A percentile compares a stretch with the other conserved stretches of the same genome.
These are phyloP conservation scores for Timema podura DNA, from an alignment of 2,888 invertebrate species.

Conservation along the genomic window DNA sequence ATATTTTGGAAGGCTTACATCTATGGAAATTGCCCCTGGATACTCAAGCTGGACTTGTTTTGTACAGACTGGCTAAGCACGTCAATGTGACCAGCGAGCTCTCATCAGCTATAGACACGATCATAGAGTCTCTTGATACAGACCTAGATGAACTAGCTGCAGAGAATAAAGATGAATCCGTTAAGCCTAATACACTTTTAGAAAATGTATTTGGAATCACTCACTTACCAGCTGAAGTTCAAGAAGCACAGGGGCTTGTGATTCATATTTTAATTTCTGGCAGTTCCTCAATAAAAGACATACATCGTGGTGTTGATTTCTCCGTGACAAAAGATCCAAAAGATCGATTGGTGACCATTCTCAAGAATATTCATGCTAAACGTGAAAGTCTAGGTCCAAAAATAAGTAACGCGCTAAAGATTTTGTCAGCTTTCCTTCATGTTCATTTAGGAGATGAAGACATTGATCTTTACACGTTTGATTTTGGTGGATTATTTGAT, in stretches of 20 bases:
- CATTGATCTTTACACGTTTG: conserved; percentile 24
- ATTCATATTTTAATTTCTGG: conserved; percentile 13
- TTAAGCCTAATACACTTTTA: conserved; percentile 13
- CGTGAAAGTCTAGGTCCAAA: conserved; percentile 5
- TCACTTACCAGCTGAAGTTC: conserved; percentile 15
- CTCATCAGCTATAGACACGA: not conserved
- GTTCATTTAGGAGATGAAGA: conserved; percentile 12
- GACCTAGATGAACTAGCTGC: conserved; percentile 16
- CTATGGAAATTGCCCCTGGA: conserved; percentile 23
- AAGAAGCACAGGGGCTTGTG: conserved; percentile 22
- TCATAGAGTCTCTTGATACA: conserved; percentile 12
- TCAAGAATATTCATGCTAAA: conserved; percentile 19
- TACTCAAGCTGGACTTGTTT: conserved; percentile 19
- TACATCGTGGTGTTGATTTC: conserved; percentile 22
- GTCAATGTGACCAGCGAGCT: not conserved
- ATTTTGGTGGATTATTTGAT: conserved; percentile 20
- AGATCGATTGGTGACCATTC: conserved; percentile 16
- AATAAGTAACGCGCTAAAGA: conserved; percentile 16
- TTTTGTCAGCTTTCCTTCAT: conserved; percentile 17
- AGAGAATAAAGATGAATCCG: conserved; percentile 21
- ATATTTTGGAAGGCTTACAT: conserved; percentile 16
- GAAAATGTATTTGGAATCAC: conserved; percentile 4
- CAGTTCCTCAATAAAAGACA: not conserved
- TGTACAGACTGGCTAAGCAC: conserved; percentile 16
- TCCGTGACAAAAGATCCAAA: not conserved